These are phyloP conservation scores for Parazoanthus atlanticus DNA, from an alignment of 92 coral and sea anemone species.

Conservation along the genomic window DNA sequence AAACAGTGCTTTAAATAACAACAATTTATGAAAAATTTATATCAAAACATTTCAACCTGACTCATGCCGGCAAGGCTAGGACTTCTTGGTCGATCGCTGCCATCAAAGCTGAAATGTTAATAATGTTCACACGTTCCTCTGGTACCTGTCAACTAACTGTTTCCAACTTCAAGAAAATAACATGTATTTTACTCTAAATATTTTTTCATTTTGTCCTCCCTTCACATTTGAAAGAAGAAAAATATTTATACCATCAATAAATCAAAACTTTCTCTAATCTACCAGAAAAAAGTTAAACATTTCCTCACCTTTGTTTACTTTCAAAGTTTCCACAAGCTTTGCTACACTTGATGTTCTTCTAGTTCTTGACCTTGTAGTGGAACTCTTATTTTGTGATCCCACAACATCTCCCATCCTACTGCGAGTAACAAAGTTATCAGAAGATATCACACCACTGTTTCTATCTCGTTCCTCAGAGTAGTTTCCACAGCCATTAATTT, in stretches of 20 bases:
- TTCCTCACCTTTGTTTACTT: slow-evolving; percentile 66
- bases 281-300: not conserved
- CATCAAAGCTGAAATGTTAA: too few relatives aligned
- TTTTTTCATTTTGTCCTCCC: not conserved
- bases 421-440: not conserved
- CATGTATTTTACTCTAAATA: too few relatives aligned
- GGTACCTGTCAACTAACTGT: too few relatives aligned
- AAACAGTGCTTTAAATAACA: too few relatives aligned
- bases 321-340: slow-evolving; percentile 58
- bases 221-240: not conserved
- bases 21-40: too few relatives aligned
- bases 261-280: not conserved
- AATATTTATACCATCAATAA: not conserved
- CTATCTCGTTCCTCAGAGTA: not conserved
- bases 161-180: too few relatives aligned
- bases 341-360: slow-evolving; percentile 38
- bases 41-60: too few relatives aligned
- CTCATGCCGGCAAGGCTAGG: too few relatives aligned
- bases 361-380: not conserved
- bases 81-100: too few relatives aligned
- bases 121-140: too few relatives aligned
- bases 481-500: not conserved
- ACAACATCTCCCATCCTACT: not conserved
- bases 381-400: not conserved
- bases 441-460: not conserved